Percentiles rank a stretch among this genome's conserved stretches.
Evolutionary conservation across 2,113 vertebrate species (phyloP).

Genomic region (Brachypteracias leptosomus): DNA sequence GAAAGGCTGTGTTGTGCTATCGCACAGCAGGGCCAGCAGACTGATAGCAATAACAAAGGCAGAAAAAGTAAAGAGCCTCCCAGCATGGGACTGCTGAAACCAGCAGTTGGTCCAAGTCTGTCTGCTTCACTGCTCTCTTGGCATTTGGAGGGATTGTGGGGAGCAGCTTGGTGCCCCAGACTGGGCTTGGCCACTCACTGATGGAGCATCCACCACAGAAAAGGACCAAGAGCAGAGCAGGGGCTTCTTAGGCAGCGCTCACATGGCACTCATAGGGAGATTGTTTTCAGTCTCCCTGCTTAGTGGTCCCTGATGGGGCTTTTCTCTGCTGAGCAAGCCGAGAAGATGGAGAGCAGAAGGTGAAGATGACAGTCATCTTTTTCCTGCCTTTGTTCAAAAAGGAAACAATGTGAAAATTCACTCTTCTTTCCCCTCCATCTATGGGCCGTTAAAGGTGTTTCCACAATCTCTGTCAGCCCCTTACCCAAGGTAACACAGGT

Average conservation of each 20-base stretch:
- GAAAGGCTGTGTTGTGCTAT: neutral
- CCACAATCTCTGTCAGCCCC: neutral
- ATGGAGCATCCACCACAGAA: accelerated
- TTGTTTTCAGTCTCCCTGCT: accelerated
- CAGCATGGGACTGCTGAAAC: accelerated
- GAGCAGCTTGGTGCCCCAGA: neutral
- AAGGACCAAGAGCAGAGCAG: neutral
- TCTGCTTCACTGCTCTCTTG: neutral
- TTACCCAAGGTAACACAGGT: accelerated
- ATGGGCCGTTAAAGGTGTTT: accelerated
- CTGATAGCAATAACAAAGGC: neutral
- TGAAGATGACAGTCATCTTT: neutral
- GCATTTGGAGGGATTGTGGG: accelerated
- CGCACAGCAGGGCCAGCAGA: neutral
- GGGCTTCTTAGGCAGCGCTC: neutral
- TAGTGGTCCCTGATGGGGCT: neutral
- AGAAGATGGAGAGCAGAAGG: neutral
- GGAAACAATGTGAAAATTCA: neutral
- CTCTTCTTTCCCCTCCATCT: too few relatives aligned
- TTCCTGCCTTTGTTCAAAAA: neutral
- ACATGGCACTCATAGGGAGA: accelerated
- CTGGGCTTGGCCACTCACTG: neutral
- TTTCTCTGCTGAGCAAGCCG: neutral
- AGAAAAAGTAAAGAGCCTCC: neutral
- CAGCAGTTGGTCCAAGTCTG: neutral